Base-by-base conservation (phyloP, 1,140 invertebrate species). In the Heliconius hermathena region DNA sequence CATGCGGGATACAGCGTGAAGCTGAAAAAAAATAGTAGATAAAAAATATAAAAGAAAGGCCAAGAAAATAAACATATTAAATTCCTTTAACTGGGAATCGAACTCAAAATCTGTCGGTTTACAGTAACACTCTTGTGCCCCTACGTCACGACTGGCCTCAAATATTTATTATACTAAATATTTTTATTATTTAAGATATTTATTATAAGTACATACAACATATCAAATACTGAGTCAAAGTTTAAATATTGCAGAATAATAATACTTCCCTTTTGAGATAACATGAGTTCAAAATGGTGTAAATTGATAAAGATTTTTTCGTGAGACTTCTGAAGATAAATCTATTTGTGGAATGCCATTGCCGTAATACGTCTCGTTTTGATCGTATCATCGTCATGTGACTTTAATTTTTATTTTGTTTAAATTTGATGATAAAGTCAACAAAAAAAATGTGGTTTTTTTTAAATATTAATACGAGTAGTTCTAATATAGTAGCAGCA, bases 311-410 rank as follows among this genome's bases (percentile, higher is more conserved):
- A 66, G 60, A 26, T 26, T 66, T 66, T 66, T 66, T 66, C 60
- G 22, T 66, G 60, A 66, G 29, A 16, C 60, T 66, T 66, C 60
- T 66, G 26, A 26, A 66, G 60, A 66, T 66, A 60, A 60, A 66
- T 66, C 60, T 66, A 66, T 66, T 29, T 26, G 60, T 29, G n/a
- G 60, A 29, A 66, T 66, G 11, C 26, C 22, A 66, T 66, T 66
- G 60, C 60, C 60, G 60, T 29, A 66, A 66, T 60, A 60, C 11
- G 57, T 60, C 11, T 26, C 57, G 9, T 11, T 29, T 16, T 16
- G 26, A 26, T 5, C 60, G 18, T 66, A 22, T 66, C 20, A 66
- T 29, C 60, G 60, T 66, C 22, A 66, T 16, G 60, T 66, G 60
- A 66, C 52, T n/a, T 8, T 18, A 20, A 54, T 54, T 20, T 22